These are phyloP conservation scores for Chalcis sispes DNA, from an alignment of 2,888 invertebrate genomes.

Conservation along the genomic window DNA sequence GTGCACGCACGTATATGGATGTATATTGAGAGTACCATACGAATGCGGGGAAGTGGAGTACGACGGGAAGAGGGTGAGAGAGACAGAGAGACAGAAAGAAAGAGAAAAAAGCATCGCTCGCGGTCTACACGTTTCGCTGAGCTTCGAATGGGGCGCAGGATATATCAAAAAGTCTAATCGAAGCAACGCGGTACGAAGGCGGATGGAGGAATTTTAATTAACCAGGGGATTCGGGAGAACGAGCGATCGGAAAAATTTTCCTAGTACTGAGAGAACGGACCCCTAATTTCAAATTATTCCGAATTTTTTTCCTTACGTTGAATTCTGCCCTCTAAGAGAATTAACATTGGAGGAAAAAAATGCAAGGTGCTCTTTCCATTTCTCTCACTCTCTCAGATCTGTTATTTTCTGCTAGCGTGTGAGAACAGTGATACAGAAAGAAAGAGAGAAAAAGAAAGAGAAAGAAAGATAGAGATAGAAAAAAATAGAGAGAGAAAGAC, in stretches of 20 bases:
- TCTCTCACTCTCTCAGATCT: neutral
- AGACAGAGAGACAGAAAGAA: no score
- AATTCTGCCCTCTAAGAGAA: slow-evolving; percentile 35
- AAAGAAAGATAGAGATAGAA: neutral
- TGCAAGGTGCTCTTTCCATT: slow-evolving; percentile 45
- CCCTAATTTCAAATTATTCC: slow-evolving; percentile 1
- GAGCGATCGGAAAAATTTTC: neutral
- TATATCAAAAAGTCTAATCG: slow-evolving; percentile 31
- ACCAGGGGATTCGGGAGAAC: neutral
- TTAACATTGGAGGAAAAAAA: slow-evolving; percentile 42
- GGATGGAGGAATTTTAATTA: slow-evolving; percentile 37
- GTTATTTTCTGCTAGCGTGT: slow-evolving; percentile 38
- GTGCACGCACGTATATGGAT: neutral
- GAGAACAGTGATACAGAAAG: slow-evolving; percentile 21
- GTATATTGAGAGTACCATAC: neutral
- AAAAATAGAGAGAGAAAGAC: slow-evolving; percentile 7
- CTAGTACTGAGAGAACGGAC: neutral
- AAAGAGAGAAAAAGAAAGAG: slow-evolving; percentile 9
- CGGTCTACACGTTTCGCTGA: slow-evolving; percentile 12
- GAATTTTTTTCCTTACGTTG: slow-evolving; percentile 2
- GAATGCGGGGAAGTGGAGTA: neutral
- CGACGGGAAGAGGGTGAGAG: no score
- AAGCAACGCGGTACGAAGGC: neutral
- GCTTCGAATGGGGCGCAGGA: slow-evolving; percentile 21
- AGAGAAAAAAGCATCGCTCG: no score